Percentiles rank a stretch among this genome's conserved stretches.
phyloP scores from a whole-genome alignment of 2,113 vertebrate genomes.

The Stigmatopora nigra region DNA sequence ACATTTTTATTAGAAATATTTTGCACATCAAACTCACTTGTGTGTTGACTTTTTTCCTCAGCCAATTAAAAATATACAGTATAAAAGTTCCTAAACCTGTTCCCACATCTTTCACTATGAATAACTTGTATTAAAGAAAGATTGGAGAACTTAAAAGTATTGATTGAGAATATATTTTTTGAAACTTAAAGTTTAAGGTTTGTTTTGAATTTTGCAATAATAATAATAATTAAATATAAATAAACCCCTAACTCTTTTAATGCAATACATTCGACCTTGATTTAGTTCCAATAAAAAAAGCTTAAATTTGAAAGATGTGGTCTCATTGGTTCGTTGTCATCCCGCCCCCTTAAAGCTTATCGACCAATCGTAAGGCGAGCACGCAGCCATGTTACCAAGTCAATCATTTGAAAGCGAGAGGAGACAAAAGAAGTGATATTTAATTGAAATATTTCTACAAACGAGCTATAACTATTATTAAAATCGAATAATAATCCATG shows the following conservation, averaged over 20 bases:
- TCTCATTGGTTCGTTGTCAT: slow-evolving; percentile 50
- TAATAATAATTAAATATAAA: too few species aligned
- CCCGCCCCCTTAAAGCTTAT: slow-evolving; percentile 9
- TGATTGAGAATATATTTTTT: too few species aligned
- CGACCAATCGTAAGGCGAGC: slow-evolving; percentile 41
- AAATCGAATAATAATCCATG: not conserved
- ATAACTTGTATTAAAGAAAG: not conserved
- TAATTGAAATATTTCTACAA: slow-evolving; percentile 14
- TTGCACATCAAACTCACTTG: not conserved
- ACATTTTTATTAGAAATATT: slow-evolving; percentile 16
- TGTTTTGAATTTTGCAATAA: too few species aligned
- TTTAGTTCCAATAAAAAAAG: not conserved
- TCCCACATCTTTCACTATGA: not conserved
- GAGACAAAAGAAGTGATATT: slow-evolving; percentile 51
- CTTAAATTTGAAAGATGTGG: slow-evolving; percentile 31
- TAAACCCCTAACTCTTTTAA: too few species aligned
- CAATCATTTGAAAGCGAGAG: slow-evolving; percentile 37
- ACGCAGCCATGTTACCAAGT: slow-evolving; percentile 63
- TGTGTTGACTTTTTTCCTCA: not conserved
- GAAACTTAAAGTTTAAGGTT: too few species aligned
- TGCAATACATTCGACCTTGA: too few species aligned
- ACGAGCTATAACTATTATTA: not conserved
- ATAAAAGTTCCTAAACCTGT: not conserved
- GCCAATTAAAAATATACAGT: not conserved
- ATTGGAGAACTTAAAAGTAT: too few species aligned